Evolutionary conservation across 2,888 invertebrate species (phyloP), one percentile per base, ranked within the genome.

Genomic region (Agapostemon virescens): DNA sequence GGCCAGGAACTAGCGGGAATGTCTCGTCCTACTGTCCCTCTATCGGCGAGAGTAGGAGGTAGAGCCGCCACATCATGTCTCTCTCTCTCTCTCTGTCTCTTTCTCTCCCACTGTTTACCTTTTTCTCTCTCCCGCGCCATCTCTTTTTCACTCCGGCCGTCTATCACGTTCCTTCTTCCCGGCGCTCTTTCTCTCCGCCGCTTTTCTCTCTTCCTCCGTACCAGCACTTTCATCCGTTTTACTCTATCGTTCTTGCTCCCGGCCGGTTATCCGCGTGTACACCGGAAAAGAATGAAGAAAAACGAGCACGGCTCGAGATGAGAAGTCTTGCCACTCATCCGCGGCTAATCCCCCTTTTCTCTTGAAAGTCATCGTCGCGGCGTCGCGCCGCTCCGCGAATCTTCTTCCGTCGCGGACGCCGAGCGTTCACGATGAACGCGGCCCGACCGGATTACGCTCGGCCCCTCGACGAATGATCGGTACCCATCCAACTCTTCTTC

Each of bases 271-370:
- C 64, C 66, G 77, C 69, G 81, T 70, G 84, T 84, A 84, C 83
- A 82, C 78, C 68, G 81, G 70, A 81, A 82, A 80, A 74, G 85
- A 81, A 85, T 64, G 80, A 80, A 77, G 82, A 86, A 76, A 86
- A 86, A 86, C 79, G 85, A 86, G 68, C 81, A 42, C 71, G 70
- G 52, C 84, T 71, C 42, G 75, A 55, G 80, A 83, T 85, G 86
- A 86, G 84, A 83, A 82, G 87, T 83, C 85, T 71, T 78, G 74
- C 81, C 73, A 76, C 81, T 75, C 83, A 84, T 84, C 86, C 80
- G 69, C 79, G 75, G 82, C 85, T 89, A 88, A 89, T 88, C 87
- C 88, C 72, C 77, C 84, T 87, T 86, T 88, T 84, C 81, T 84
- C 82, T 84, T 78, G 77, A 58, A 77, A 88, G 81, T 85, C 84